Base-by-base conservation (phyloP, 1,140 invertebrate genomes). In the Diachasma alloeum region DNA sequence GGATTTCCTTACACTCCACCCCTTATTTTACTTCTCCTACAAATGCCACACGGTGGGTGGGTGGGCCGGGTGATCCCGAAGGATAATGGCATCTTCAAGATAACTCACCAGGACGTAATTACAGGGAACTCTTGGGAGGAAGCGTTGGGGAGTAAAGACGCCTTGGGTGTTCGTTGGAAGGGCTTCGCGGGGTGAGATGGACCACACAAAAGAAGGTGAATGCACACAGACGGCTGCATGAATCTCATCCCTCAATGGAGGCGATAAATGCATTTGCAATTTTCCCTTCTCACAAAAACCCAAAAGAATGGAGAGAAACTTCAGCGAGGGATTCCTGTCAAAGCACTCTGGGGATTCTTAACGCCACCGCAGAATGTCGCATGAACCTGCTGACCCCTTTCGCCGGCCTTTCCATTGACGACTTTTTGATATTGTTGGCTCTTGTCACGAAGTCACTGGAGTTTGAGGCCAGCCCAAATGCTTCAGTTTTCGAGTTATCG, bases 241-340 rank as follows among this genome's bases (percentile, higher is more conserved):
- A 66, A 74, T 79, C 44, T 79, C 44, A 19, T 56, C 46, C 69
- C 74, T 74, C 69, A 26, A 19, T 44, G 44, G 39, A 19, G 5
- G 36, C 70, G 63, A 79, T 76, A 76, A 76, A 79, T 79, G 78
- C 74, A 76, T 79, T 76, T 42, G 74, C 70, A 53, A 76, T 74
- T 79, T 67, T 44, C 42, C 39, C 13, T 42, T 42, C 6, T 31
- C 31, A 31, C 9, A 11, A 13, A 11, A 13, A 1, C 10, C 39
- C 9, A 42, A 11, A 11, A 42, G 13, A 42, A 42, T 11, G 1
- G 9, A 42, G 39, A 11, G 39, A 9, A 13, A 6, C 9, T 13
- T 42, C 13, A 9, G 10, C 9, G 10, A 9, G 39, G 9, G 39
- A 42, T 42, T 1, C 9, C 39, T 42, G 39, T 31, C 31, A 31